Percentiles rank a stretch among this genome's conserved stretches.
Evolutionary conservation across 2,888 invertebrate species (phyloP).

Genomic region (Monopis laevigella): DNA sequence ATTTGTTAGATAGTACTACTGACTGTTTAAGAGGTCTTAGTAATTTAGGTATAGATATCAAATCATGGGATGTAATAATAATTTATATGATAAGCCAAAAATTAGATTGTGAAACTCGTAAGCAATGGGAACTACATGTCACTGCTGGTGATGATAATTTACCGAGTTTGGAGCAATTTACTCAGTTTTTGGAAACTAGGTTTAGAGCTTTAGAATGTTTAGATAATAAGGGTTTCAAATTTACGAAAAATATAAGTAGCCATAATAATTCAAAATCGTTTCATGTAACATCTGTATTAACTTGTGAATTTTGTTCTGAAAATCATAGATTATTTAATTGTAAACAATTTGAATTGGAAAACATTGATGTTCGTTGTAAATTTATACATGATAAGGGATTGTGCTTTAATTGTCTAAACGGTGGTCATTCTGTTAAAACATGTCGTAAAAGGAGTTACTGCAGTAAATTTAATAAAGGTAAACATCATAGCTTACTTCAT

Average conservation of each 20-base stretch:
- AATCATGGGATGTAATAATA: constrained; percentile 9
- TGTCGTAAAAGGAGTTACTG: neutral
- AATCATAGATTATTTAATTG: neutral
- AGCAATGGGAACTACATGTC: neutral
- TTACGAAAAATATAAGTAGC: neutral
- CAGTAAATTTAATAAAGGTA: neutral
- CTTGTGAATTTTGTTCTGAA: neutral
- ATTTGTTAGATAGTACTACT: constrained; percentile 12
- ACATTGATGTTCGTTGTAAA: neutral
- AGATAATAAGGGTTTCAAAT: neutral
- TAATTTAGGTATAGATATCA: constrained; percentile 9
- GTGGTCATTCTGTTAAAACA: neutral
- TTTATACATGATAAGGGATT: neutral
- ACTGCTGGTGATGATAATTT: neutral
- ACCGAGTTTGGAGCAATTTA: neutral
- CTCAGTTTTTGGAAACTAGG: neutral
- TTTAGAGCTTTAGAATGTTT: constrained; percentile 1
- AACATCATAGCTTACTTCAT: neutral
- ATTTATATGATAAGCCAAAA: neutral
- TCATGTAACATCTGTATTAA: too few relatives aligned
- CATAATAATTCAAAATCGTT: neutral
- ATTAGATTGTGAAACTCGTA: neutral
- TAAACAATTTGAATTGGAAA: neutral
- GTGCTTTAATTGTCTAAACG: too few relatives aligned
- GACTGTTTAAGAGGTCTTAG: constrained; percentile 12